Evolutionary conservation across 2,888 invertebrate genomes (phyloP).

Genomic region (Lingula anatina): DNA sequence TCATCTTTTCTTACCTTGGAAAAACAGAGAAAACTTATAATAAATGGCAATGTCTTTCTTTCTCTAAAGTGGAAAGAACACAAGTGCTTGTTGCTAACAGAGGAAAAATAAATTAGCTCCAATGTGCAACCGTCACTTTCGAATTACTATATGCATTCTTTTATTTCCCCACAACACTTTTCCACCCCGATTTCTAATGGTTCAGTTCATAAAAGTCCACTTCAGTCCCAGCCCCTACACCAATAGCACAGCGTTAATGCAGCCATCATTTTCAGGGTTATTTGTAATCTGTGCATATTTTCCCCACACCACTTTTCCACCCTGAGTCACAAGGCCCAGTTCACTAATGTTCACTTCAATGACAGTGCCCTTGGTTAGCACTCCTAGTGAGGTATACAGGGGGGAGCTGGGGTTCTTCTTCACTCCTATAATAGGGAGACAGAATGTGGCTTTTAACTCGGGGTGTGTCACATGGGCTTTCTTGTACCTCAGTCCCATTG

Average conservation of each 20-base stretch:
- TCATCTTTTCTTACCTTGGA: no score
- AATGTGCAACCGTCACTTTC: no score
- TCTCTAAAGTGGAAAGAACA: no score
- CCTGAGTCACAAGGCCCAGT: slow-evolving; percentile 95
- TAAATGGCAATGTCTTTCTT: no score
- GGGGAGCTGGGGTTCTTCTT: slow-evolving; percentile 98
- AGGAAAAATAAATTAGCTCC: no score
- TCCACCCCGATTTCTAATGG: no score
- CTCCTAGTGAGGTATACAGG: slow-evolving; percentile 94
- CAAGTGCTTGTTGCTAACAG: no score
- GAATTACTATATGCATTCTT: no score
- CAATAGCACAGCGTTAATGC: no score
- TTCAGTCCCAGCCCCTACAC: no score
- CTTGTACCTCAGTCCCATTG: slow-evolving; percentile 88
- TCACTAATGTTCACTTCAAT: slow-evolving; percentile 96
- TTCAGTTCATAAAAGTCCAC: slow-evolving; percentile 90
- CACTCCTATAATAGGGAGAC: slow-evolving; percentile 94
- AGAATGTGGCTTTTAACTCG: slow-evolving; percentile 96
- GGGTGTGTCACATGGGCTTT: slow-evolving; percentile 99
- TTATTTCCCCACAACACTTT: no score
- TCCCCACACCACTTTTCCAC: slow-evolving; percentile 99
- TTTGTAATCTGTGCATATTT: slow-evolving; percentile 94
- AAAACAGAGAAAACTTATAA: no score
- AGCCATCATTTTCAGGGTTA: slow-evolving; percentile 98
- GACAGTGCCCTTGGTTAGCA: slow-evolving; percentile 97